A percentile compares a stretch with the other conserved stretches of the same genome.
Conservation (phyloP, 2,797 vertebrate species). For the Syngnathus acus region DNA sequence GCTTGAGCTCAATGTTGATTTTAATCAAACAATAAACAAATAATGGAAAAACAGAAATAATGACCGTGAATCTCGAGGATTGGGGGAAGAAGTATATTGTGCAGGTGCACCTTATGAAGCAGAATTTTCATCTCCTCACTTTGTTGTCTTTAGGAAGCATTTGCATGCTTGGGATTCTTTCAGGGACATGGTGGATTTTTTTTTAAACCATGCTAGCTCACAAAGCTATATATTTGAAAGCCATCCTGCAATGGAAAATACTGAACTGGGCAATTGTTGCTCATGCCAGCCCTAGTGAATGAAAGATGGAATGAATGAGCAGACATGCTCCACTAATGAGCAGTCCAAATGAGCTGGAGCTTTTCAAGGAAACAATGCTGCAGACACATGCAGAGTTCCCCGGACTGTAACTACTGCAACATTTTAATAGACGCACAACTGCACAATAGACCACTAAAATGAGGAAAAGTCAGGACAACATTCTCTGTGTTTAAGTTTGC, state of each 20-base stretch:
- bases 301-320: slow-evolving; percentile 34
- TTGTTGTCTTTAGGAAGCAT: not conserved
- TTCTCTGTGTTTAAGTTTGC: not conserved
- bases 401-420: slow-evolving; percentile 13
- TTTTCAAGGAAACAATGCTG: slow-evolving; percentile 46
- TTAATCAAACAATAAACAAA: not conserved
- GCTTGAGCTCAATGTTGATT: not conserved
- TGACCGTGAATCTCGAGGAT: too few relatives aligned
- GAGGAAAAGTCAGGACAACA: not conserved
- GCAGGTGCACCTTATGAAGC: not conserved
- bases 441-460: not conserved
- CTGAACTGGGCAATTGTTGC: slow-evolving; percentile 8
- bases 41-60: not conserved
- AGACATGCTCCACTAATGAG: slow-evolving; percentile 42
- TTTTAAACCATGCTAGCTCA: not conserved
- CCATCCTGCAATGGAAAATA: not conserved
- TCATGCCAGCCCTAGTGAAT: slow-evolving; percentile 12
- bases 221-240: not conserved
- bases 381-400: slow-evolving; percentile 23
- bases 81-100: not conserved
- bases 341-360: slow-evolving; percentile 28
- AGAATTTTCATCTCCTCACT: not conserved
- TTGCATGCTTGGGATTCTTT: not conserved
- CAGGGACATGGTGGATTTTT: not conserved
- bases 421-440: not conserved